Percentiles rank a stretch among this genome's conserved stretches.
Conservation (phyloP, 2,888 invertebrate genomes). For the Leptinotarsa peninsularis region DNA sequence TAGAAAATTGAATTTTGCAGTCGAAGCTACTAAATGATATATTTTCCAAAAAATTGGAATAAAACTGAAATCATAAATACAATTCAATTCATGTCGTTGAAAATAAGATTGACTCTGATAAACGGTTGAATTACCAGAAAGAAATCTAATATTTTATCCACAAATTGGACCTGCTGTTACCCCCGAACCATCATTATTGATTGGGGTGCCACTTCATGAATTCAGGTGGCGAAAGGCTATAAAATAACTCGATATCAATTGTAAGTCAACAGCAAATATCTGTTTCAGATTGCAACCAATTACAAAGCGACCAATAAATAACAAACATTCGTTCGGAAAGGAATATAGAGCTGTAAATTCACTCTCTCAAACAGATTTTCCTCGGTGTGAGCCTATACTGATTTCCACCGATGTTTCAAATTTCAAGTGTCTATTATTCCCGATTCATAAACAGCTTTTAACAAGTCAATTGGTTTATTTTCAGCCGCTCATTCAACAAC, state of each 20-base stretch:
- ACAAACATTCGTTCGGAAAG: constrained; percentile 53
- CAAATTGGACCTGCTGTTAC: too few species aligned
- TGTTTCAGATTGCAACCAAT: constrained; percentile 58
- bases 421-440: constrained; percentile 59
- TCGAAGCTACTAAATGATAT: too few species aligned
- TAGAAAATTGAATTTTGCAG: too few species aligned
- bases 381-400: constrained; percentile 42
- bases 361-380: constrained; percentile 13
- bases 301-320: constrained; percentile 59
- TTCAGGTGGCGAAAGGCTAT: constrained; percentile 49
- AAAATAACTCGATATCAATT: constrained; percentile 55
- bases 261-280: constrained; percentile 58
- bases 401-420: constrained; percentile 59
- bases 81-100: too few species aligned
- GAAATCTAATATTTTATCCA: too few species aligned
- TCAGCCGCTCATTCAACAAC: constrained; percentile 47
- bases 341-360: constrained; percentile 32
- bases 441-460: constrained; percentile 63
- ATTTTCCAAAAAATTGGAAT: too few species aligned
- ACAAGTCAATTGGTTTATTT: constrained; percentile 61
- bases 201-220: constrained; percentile 16
- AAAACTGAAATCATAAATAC: too few species aligned
- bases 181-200: not conserved
- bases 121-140: too few species aligned
- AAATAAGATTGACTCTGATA: too few species aligned